Evolutionary conservation across 2,888 invertebrate species (phyloP).

Genomic region (Acleris cristana): DNA sequence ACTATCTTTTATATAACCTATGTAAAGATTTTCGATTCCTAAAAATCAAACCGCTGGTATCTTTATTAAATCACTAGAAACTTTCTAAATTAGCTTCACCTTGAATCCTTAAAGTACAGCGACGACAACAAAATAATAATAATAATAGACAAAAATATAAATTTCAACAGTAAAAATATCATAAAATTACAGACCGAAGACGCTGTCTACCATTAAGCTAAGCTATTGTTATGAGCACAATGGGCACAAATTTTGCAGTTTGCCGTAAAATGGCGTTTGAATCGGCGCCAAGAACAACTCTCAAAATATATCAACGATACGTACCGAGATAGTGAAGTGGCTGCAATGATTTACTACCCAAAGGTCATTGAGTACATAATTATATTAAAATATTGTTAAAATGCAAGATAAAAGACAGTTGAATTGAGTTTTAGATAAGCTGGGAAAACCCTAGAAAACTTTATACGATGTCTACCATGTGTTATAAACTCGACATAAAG

Average conservation of each 20-base stretch:
- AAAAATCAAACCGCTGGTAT: too few species aligned
- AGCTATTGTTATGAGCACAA: not conserved
- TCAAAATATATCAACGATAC: constrained; percentile 19
- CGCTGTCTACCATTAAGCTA: not conserved
- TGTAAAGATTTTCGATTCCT: too few species aligned
- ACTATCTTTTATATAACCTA: too few species aligned
- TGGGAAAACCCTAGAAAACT: too few species aligned
- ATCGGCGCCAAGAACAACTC: constrained; percentile 9
- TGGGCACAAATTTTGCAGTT: constrained; percentile 14
- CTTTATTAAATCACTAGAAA: too few species aligned
- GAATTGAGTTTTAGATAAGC: too few species aligned
- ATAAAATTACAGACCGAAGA: not conserved
- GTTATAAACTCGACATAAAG: too few species aligned
- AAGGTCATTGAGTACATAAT: constrained; percentile 2
- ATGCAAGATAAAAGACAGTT: not conserved
- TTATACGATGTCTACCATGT: too few species aligned
- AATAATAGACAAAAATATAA: too few species aligned
- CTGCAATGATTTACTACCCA: not conserved
- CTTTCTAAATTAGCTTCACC: too few species aligned
- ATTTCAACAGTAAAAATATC: not conserved
- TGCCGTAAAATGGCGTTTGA: constrained; percentile 20
- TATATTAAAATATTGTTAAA: not conserved
- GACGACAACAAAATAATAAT: too few species aligned
- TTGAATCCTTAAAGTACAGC: too few species aligned
- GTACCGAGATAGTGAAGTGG: constrained; percentile 11